Percentiles rank a stretch among this genome's conserved stretches.
Conservation (phyloP, 1,140 invertebrate species). For the Fragariocoptes setiger region DNA sequence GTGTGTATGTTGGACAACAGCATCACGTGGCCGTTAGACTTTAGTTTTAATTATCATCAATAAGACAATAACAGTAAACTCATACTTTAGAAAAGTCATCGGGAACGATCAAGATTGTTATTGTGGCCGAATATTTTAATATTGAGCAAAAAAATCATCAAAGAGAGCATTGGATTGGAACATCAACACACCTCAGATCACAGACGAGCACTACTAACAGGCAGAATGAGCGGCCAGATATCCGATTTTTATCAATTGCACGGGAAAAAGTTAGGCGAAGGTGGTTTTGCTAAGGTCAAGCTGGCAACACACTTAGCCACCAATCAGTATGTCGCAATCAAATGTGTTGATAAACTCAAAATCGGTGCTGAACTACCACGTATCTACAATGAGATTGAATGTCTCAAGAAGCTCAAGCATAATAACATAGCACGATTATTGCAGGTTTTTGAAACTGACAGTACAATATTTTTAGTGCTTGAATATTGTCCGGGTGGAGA, state of each 20-base stretch:
- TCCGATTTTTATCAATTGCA: constrained; percentile 1
- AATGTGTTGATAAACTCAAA: constrained; percentile 43
- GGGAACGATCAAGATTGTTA: no score
- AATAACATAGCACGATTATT: constrained; percentile 50
- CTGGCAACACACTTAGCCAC: constrained; percentile 38
- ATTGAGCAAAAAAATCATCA: no score
- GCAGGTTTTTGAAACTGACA: constrained; percentile 42
- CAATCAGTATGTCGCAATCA: constrained; percentile 49
- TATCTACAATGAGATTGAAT: constrained; percentile 41
- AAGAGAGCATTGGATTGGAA: no score
- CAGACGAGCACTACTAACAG: background rate
- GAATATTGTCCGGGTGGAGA: constrained; percentile 55
- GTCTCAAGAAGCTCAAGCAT: constrained; percentile 41
- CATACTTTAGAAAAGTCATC: no score
- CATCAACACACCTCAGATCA: no score
- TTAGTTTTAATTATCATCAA: no score
- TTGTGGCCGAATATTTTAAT: no score
- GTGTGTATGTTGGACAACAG: no score
- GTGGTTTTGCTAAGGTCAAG: constrained; percentile 51
- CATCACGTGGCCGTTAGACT: no score
- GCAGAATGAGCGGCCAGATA: background rate
- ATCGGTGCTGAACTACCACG: constrained; percentile 41
- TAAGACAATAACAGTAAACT: no score
- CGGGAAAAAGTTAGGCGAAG: constrained; percentile 12
- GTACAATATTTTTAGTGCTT: constrained; percentile 33